Conservation (phyloP, 2,888 invertebrate genomes). For the Orgyia antiqua region DNA sequence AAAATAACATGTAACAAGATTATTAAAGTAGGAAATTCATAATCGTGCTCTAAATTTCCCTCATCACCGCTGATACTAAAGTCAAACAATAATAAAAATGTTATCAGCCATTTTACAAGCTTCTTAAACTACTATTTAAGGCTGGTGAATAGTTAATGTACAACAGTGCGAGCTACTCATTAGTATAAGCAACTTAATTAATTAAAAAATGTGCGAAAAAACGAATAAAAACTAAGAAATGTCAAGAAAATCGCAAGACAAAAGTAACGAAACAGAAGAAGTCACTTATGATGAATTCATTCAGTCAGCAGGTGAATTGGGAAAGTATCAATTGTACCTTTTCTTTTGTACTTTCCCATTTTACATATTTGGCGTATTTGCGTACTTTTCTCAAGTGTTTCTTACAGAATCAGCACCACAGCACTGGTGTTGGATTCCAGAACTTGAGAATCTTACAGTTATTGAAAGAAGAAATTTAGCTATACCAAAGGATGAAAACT, state of each 20-base stretch:
- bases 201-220: background rate
- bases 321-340: conserved; percentile 44
- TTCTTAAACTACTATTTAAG: too few species aligned
- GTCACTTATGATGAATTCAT: conserved; percentile 47
- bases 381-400: conserved; percentile 50
- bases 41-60: background rate
- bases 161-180: too few species aligned
- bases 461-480: conserved; percentile 41
- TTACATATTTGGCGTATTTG: conserved; percentile 45
- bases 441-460: conserved; percentile 42
- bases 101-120: background rate
- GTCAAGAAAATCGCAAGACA: background rate
- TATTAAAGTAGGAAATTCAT: background rate
- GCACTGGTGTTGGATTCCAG: conserved; percentile 57
- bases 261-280: background rate
- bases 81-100: background rate
- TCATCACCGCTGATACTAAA: background rate
- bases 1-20: too few species aligned
- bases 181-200: too few species aligned
- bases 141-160: too few species aligned
- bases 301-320: conserved; percentile 51
- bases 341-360: conserved; percentile 47
- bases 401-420: conserved; percentile 49
- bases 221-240: background rate
- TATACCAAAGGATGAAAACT: conserved; percentile 36